Evolutionary conservation across 2,113 vertebrate genomes (phyloP), one percentile per base, ranked within the genome.

Genomic region (Beaufortia kweichowensis): DNA sequence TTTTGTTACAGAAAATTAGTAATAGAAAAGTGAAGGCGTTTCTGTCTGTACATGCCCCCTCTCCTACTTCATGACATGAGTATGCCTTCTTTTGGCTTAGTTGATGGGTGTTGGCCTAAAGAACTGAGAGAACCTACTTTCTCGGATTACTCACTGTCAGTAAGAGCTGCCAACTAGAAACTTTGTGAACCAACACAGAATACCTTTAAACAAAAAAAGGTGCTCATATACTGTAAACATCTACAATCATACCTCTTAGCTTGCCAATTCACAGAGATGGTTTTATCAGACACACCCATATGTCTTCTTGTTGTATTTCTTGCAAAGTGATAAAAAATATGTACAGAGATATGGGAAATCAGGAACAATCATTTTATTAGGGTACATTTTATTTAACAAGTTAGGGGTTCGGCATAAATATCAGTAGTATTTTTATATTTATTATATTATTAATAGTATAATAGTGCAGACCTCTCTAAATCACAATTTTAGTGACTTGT

Each of bases 81-180:
- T 19, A 59, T 43, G 69, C 31, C 50, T 56, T 59, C 67, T 55
- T 50, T 17, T 64, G 33, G 19, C 17, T 39, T 33, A 26, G 10
- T 71, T 11, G 1, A 53, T 63, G 46, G 66, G 57, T 78, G 76
- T 78, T 77, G 56, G 26, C 57, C 41, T 41, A 35, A 23, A 57
- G 12, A 77, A 43, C 24, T 66, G 55, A 53, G 17, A 41, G 74
- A 60, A 33, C 10, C 33, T 19, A 61, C 21, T 26, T 35, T 53
- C 21, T 46, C 56, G 33, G 28, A 70, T 62, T 50, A 62, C 43
- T 78, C 57, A 50, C 39, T 67, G 75, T 61, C 39, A 77, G 28
- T 4, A 35, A 71, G n/a, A 62, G 21, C 1, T 48, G 28, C 57
- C 17, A n/a, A 61, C 43, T 63, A 24, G 6, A 66, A 53, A 62